Base-by-base conservation (phyloP, 2,888 invertebrate species). In the Orchesella flavescens region DNA sequence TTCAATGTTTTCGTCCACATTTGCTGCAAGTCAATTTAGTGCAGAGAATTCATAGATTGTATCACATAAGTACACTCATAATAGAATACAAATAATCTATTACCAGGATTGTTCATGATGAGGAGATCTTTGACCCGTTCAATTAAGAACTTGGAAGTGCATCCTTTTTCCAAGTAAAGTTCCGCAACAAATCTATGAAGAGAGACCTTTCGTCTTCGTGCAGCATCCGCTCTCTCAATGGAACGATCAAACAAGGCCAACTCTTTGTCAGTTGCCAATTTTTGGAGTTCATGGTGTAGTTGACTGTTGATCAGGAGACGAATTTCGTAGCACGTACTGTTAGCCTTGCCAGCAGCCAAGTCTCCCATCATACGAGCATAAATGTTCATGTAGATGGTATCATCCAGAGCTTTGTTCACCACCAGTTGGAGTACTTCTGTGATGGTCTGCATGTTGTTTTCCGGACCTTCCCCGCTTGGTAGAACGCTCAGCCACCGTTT, bases 121-220 rank as follows among this genome's bases (percentile, higher is more conserved):
- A 87, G 57, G 19, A 88, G 83, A 72, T 88, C 87, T 15, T 85
- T 85, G 34, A 87, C 80, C 57, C 85, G 72, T 76, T 87, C 84
- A 34, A 84, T 74, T 1, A 88, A 63, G 66, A 86, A 88, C 61
- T 85, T 88, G n/a, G 87, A 86, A 23, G 86, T 86, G 57, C 86
- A 85, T 4, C 85, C 87, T 73, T 86, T 87, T 71, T 87, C 88
- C 17, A 86, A 82, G 72, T 84, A 88, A 24, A 88, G 76, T 75
- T 88, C 88, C 7, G 88, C 88, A 61, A 88, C 85, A 75, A 87
- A 87, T 34, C 88, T 83, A 75, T 88, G 86, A 63, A 88, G 81
- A 21, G 87, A 84, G 23, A 88, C 88, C 61, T 87, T 87, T 63
- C 83, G 84, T n/a, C 86, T 24, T 21, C 87, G 77, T 3, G 86